phyloP scores from a whole-genome alignment of 2,113 vertebrate species.

The Pangasianodon hypophthalmus region DNA sequence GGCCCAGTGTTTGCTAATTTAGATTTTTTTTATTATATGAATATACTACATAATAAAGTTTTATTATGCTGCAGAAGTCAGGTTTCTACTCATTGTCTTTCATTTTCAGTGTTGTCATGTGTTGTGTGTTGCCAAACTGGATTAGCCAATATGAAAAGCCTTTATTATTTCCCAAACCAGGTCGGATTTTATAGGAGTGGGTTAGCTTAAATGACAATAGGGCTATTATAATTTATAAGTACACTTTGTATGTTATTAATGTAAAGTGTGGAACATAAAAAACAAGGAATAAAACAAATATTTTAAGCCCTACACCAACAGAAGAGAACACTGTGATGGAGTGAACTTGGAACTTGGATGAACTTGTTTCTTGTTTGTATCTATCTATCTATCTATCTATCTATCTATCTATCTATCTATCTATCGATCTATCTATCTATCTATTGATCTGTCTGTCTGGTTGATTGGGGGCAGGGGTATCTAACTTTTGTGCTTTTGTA shows the following conservation, averaged over 20 bases:
- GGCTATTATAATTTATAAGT: background rate
- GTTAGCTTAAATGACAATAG: background rate
- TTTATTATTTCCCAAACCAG: slow-evolving; percentile 7
- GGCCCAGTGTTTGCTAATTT: background rate
- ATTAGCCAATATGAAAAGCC: background rate
- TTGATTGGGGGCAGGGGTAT: background rate
- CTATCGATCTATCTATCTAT: background rate
- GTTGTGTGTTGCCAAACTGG: background rate
- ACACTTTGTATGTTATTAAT: background rate
- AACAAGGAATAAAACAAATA: background rate
- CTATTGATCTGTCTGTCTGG: background rate
- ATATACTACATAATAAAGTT: background rate
- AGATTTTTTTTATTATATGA: background rate
- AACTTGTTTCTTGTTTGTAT: background rate
- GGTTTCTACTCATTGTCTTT: background rate
- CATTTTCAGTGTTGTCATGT: background rate
- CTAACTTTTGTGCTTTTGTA: background rate
- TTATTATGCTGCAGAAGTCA: background rate
- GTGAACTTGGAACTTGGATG: background rate
- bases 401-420: background rate
- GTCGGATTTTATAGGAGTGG: background rate
- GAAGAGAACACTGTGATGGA: background rate
- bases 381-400: background rate
- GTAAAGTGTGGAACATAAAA: background rate
- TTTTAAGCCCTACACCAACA: background rate